A percentile compares a stretch with the other conserved stretches of the same genome.
Conservation (phyloP, 2,888 invertebrate genomes). For the Serripes groenlandicus region DNA sequence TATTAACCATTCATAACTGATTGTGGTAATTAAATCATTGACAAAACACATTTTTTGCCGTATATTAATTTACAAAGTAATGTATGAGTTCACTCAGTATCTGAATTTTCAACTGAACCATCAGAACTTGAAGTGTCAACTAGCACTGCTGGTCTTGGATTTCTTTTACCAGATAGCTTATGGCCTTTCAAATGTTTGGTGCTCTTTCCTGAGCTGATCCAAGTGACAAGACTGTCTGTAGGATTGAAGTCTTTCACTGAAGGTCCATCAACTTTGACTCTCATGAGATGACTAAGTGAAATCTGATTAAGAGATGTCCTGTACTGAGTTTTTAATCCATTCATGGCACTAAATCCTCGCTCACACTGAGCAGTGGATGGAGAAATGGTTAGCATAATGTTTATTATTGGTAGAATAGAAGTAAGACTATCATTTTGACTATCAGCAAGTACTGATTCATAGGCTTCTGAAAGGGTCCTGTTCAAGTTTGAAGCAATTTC, state of each 20-base stretch:
- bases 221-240: not conserved
- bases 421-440: not conserved
- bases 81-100: too few relatives aligned
- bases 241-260: not conserved
- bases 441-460: not conserved
- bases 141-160: too few relatives aligned
- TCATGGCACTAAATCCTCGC: slow-evolving; percentile 14
- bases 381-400: not conserved
- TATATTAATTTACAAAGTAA: too few relatives aligned
- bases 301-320: slow-evolving; percentile 19
- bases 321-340: not conserved
- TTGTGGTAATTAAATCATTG: too few relatives aligned
- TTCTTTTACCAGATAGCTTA: slow-evolving; percentile 12
- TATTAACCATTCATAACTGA: too few relatives aligned
- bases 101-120: too few relatives aligned
- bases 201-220: slow-evolving; percentile 7
- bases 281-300: not conserved
- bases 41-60: too few relatives aligned
- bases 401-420: not conserved
- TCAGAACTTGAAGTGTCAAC: too few relatives aligned
- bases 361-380: slow-evolving; percentile 10
- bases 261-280: slow-evolving; percentile 30
- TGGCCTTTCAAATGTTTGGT: slow-evolving; percentile 11
- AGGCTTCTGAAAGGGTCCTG: not conserved
- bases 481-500: slow-evolving; percentile 7